Conservation (phyloP, 1,140 invertebrate genomes). For the Hirudo medicinalis region DNA sequence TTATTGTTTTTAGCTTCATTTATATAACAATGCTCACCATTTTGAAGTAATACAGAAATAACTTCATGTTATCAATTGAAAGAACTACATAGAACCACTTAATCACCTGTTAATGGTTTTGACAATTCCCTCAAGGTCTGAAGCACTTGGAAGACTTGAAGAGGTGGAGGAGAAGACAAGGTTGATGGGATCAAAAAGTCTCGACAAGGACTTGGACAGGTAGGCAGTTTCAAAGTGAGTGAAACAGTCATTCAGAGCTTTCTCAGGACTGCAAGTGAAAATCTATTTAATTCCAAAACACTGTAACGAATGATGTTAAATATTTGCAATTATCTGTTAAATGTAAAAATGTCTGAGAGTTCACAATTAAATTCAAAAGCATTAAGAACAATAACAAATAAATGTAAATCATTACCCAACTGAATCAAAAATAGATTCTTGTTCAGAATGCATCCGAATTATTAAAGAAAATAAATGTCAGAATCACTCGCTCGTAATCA, state of each 20-base stretch:
- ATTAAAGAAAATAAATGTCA: neutral
- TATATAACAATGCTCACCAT: too few species aligned
- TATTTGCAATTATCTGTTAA: too few species aligned
- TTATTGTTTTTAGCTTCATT: too few species aligned
- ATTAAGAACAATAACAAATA: too few species aligned
- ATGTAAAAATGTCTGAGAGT: too few species aligned
- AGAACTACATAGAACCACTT: constrained; percentile 7
- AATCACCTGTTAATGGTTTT: constrained; percentile 53
- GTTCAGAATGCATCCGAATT: too few species aligned
- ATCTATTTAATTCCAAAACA: neutral
- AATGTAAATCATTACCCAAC: too few species aligned
- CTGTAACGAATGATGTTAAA: too few species aligned
- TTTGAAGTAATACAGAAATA: neutral
- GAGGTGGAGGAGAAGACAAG: constrained; percentile 56
- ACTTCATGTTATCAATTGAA: neutral
- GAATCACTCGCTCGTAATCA: constrained; percentile 1
- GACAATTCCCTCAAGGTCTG: constrained; percentile 56
- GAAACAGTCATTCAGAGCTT: constrained; percentile 40
- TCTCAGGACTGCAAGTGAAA: constrained; percentile 38
- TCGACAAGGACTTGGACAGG: constrained; percentile 64
- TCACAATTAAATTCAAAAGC: too few species aligned
- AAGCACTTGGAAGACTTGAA: constrained; percentile 45
- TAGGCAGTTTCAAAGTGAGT: constrained; percentile 72
- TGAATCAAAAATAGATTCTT: too few species aligned
- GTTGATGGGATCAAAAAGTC: constrained; percentile 69